phyloP scores from a whole-genome alignment of 1,140 invertebrate genomes.

The Drosophila mojavensis region DNA sequence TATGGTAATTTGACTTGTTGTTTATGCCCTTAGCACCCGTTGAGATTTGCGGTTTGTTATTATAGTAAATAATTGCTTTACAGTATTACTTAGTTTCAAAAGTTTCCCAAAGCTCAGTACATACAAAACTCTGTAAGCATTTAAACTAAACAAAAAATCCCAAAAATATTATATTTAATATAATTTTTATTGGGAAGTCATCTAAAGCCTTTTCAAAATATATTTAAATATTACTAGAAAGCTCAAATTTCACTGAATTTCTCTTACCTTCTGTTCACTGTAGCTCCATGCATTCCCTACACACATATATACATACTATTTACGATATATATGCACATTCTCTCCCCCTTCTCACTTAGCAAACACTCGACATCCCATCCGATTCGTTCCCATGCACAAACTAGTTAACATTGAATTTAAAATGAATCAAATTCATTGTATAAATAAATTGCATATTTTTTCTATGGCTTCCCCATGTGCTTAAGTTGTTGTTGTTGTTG shows the following conservation, averaged over 20 bases:
- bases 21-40: conserved; percentile 12
- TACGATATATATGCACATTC: conserved; percentile 1
- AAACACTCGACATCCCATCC: not conserved
- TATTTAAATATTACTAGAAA: not conserved
- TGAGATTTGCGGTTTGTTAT: conserved; percentile 22
- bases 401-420: conserved; percentile 75
- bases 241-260: not conserved
- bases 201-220: no score
- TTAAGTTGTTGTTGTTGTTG: conserved; percentile 29
- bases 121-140: no score
- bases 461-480: conserved; percentile 66
- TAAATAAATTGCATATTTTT: conserved; percentile 53
- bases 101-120: no score
- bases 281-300: not conserved
- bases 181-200: no score
- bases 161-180: no score
- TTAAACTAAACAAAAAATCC: no score
- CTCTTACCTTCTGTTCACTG: not conserved
- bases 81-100: conserved; percentile 5
- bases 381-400: conserved; percentile 41
- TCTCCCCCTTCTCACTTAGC: conserved; percentile 3
- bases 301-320: not conserved
- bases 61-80: conserved; percentile 30
- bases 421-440: conserved; percentile 65
- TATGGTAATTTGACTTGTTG: not conserved